Base-by-base conservation (phyloP, 2,888 invertebrate genomes). In the Fragum fragum region DNA sequence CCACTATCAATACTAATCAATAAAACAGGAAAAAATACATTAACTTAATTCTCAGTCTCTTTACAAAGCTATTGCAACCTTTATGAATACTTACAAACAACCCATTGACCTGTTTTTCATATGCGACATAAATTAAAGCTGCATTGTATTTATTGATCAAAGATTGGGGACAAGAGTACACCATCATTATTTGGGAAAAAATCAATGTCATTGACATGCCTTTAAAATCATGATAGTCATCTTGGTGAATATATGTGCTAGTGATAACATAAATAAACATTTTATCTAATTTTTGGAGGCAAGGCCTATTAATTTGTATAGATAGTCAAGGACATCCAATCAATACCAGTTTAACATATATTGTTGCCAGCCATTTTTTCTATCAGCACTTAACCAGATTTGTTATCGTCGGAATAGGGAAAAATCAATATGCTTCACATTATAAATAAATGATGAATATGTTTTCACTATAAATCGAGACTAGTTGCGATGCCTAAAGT, bases 261-360 rank as follows among this genome's bases (percentile, higher is more conserved):
- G 14, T n/a, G 5, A 47, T n/a, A 47, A 47, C 5, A 47, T 47
- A 5, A 9, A 6, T 5, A 5, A 18, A 14, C 16, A n/a, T 47
- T 47, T n/a, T 47, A 16, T n/a, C 47, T 47, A 47, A n/a, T 47
- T 47, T 47, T 47, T 5, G 47, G 47, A 16, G 47, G 18, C 14
- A 47, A 47, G 5, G 7, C 14, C 47, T 16, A 47, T 47, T 47
- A 47, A 47, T 47, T 47, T 47, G 47, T 47, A 47, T 47, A 5
- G 16, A 47, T 47, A 47, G 5, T 47, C 47, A 47, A 47, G 47
- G 47, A 57, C 23, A 39, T 23, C 66, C 21, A 66, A 66, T 66
- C 66, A 66, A 66, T 66, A 66, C 21, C 66, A 66, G 32, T 66
- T 66, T 66, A 66, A 66, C 66, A 66, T 66, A 66, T 66, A 66